phyloP scores from a whole-genome alignment of 2,113 vertebrate species.

The Hipposideros armiger region DNA sequence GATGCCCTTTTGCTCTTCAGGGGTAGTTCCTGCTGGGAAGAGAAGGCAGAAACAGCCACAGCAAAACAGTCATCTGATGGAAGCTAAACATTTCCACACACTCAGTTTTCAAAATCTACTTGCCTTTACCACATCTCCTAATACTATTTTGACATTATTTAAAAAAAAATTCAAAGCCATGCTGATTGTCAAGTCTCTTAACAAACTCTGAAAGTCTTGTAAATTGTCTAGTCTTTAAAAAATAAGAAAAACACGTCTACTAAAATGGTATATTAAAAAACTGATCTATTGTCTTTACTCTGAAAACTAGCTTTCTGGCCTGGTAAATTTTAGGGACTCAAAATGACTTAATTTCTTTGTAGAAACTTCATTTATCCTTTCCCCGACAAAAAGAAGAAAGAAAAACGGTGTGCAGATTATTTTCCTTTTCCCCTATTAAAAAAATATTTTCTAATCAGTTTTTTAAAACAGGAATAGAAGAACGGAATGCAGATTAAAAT shows the following conservation, averaged over 20 bases:
- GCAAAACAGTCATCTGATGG: neutral
- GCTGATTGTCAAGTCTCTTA: neutral
- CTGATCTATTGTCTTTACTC: neutral
- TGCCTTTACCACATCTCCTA: neutral
- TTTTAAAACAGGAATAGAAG: neutral
- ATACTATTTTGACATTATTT: neutral
- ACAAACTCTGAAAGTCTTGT: constrained; percentile 47
- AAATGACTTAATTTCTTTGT: constrained; percentile 22
- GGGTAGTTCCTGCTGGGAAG: neutral
- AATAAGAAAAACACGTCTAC: neutral
- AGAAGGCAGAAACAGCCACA: neutral
- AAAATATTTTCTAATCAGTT: neutral
- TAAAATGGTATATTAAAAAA: constrained; percentile 37
- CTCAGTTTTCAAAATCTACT: neutral
- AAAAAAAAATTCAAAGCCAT: constrained; percentile 24
- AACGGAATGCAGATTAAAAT: neutral
- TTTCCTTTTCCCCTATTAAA: neutral
- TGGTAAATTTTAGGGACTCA: constrained; percentile 20
- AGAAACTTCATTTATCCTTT: neutral
- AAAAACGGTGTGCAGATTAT: neutral
- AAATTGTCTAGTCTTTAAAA: constrained; percentile 49
- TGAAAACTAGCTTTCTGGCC: constrained; percentile 39
- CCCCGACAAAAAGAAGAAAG: neutral
- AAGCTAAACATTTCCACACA: neutral
- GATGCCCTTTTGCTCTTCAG: neutral